A percentile compares a stretch with the other conserved stretches of the same genome.
Evolutionary conservation across 2,888 invertebrate genomes (phyloP).

Genomic region (Diadromus collaris): DNA sequence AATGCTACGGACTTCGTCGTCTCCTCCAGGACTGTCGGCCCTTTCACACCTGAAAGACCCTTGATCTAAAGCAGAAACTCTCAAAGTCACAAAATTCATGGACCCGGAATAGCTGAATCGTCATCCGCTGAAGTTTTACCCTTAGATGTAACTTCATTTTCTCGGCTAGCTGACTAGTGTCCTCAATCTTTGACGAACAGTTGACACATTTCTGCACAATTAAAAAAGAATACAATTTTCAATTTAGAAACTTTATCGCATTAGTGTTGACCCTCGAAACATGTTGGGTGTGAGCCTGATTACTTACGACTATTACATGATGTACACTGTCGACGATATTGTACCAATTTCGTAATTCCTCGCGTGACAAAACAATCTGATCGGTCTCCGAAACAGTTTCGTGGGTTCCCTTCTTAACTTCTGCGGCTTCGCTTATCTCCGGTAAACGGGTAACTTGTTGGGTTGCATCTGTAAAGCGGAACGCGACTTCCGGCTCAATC

Average conservation of each 20-base stretch:
- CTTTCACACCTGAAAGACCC: constrained; percentile 47
- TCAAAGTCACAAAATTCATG: constrained; percentile 4
- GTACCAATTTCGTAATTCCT: constrained; percentile 61
- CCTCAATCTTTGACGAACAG: constrained; percentile 52
- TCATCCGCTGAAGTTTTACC: constrained; percentile 48
- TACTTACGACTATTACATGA: constrained; percentile 47
- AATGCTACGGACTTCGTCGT: not conserved
- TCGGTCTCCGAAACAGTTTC: constrained; percentile 20
- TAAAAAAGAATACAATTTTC: not conserved
- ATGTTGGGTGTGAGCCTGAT: not conserved
- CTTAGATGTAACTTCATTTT: constrained; percentile 57
- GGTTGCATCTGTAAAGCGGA: not conserved
- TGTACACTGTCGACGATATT: constrained; percentile 51
- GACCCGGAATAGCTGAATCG: constrained; percentile 9
- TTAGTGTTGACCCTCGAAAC: not conserved
- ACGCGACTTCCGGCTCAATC: constrained; percentile 13
- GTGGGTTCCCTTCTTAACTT: not conserved
- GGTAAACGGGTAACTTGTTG: not conserved
- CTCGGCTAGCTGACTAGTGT: constrained; percentile 56
- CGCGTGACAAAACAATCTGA: constrained; percentile 48
- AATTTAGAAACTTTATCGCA: not conserved
- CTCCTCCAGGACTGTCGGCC: constrained; percentile 4
- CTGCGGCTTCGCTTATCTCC: not conserved
- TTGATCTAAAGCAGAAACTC: constrained; percentile 53
- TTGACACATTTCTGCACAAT: constrained; percentile 61